Conservation (phyloP, 2,113 vertebrate species). For the Amblyornis subalaris region DNA sequence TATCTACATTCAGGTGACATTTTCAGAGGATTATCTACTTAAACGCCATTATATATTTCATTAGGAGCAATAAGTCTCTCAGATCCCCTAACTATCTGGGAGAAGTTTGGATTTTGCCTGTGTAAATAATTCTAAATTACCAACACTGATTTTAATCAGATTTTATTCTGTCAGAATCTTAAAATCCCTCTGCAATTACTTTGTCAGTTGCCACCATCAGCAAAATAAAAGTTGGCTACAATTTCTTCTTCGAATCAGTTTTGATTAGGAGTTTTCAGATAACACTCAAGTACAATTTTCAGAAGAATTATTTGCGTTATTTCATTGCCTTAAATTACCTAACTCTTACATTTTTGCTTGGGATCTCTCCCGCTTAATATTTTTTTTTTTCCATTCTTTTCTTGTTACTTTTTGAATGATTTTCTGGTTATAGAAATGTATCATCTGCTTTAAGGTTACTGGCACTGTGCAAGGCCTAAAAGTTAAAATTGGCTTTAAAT, state of each 20-base stretch:
- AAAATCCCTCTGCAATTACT: background rate
- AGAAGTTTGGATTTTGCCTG: background rate
- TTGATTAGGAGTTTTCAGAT: background rate
- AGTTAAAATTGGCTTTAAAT: background rate
- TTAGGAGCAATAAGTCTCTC: background rate
- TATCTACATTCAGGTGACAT: background rate
- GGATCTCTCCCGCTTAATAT: fast-evolving
- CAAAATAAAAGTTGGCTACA: too few species aligned
- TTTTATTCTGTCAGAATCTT: background rate
- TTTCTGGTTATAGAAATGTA: background rate
- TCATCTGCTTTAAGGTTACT: background rate
- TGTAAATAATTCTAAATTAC: background rate
- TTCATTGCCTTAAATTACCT: background rate
- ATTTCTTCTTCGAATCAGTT: background rate
- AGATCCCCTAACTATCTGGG: background rate
- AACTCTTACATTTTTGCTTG: background rate
- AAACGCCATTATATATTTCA: background rate
- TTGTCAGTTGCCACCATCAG: too few species aligned
- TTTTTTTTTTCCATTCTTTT: background rate
- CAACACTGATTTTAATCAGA: background rate
- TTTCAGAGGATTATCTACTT: background rate
- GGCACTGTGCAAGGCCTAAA: background rate
- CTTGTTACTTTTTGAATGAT: background rate
- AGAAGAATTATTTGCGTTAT: background rate
- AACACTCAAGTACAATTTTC: background rate